Conservation (phyloP, 1,140 invertebrate genomes). For the Hyposmocoma kahamanoa region DNA sequence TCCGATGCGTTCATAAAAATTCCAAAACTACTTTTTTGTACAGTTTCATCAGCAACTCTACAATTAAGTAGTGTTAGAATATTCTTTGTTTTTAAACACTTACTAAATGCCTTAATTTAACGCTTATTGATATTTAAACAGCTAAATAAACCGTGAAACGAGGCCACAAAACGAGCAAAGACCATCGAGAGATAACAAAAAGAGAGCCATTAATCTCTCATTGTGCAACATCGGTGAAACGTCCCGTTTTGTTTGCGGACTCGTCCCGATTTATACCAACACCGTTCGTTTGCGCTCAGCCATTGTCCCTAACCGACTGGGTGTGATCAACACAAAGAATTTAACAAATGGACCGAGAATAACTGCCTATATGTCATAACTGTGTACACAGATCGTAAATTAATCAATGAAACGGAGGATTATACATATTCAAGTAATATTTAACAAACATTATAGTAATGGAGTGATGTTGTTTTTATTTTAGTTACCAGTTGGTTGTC, state of each 20-base stretch:
- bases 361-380: constrained; percentile 57
- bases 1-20: too few relatives aligned
- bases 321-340: constrained; percentile 60
- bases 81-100: constrained; percentile 41
- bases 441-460: too few relatives aligned
- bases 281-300: constrained; percentile 44
- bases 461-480: too few relatives aligned
- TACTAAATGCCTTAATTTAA: constrained; percentile 47
- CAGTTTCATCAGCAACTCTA: not conserved
- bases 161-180: constrained; percentile 63
- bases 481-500: too few relatives aligned
- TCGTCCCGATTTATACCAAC: constrained; percentile 50
- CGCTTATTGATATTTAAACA: constrained; percentile 54
- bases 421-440: too few relatives aligned
- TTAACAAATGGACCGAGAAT: constrained; percentile 52
- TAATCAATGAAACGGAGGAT: constrained; percentile 8
- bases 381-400: constrained; percentile 61
- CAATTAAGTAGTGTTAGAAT: too few relatives aligned
- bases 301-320: constrained; percentile 59
- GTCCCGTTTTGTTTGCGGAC: constrained; percentile 58
- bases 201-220: constrained; percentile 65
- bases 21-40: too few relatives aligned
- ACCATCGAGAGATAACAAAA: constrained; percentile 64
- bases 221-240: constrained; percentile 54
- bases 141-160: constrained; percentile 64